Conservation (phyloP, 2,797 vertebrate genomes). For the Sebastes wilsoni region DNA sequence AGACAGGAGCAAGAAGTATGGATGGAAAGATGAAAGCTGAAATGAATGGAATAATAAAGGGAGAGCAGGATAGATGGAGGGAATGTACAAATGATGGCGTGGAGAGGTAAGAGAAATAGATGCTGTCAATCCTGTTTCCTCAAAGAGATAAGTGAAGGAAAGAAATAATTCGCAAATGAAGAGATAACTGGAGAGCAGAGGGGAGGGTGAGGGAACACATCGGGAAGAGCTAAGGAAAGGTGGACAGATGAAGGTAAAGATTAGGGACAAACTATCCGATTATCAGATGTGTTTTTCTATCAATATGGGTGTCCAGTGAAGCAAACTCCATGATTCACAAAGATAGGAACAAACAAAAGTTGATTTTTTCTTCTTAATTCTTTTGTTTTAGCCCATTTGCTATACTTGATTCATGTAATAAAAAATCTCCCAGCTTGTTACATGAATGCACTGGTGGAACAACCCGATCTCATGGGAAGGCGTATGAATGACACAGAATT, state of each 20-base stretch:
- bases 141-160: neutral
- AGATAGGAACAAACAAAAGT: neutral
- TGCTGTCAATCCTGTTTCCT: slow-evolving; percentile 13
- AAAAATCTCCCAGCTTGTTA: neutral
- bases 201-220: neutral
- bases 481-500: too few relatives aligned
- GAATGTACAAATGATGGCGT: neutral
- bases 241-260: slow-evolving; percentile 4
- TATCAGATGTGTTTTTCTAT: neutral
- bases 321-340: neutral
- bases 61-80: neutral
- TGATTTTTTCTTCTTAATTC: neutral
- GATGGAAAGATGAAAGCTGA: slow-evolving; percentile 5
- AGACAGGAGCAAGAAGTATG: slow-evolving; percentile 3
- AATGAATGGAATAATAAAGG: slow-evolving; percentile 9
- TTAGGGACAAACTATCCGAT: neutral
- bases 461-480: too few relatives aligned
- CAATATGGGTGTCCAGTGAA: neutral
- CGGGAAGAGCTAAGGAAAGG: neutral
- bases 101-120: neutral
- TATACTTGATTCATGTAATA: neutral
- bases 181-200: neutral
- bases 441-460: neutral
- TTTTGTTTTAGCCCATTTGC: neutral
- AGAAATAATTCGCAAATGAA: neutral